Percentiles rank a stretch among this genome's conserved stretches.
phyloP scores from a whole-genome alignment of 2,797 vertebrate species.

The Cetoscarus ocellatus region DNA sequence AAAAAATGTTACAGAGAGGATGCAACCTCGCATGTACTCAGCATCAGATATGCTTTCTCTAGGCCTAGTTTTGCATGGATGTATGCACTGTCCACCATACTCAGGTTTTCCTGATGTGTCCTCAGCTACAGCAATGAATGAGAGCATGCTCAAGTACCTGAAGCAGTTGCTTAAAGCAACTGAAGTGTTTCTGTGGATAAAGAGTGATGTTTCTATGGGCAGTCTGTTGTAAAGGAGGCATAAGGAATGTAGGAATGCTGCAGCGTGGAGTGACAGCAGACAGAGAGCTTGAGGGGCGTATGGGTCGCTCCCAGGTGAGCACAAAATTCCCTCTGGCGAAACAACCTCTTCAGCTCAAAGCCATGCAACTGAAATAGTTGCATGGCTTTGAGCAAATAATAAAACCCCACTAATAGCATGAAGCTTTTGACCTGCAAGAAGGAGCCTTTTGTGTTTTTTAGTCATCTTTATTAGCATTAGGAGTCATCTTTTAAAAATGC shows the following conservation, averaged over 20 bases:
- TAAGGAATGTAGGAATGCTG: conserved; percentile 59
- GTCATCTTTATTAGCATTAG: not conserved
- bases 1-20: not conserved
- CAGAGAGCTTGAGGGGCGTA: conserved; percentile 7
- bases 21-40: not conserved
- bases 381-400: not conserved
- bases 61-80: not conserved
- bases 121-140: not conserved
- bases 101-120: not conserved
- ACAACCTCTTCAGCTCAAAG: conserved; percentile 1
- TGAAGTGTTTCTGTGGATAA: not conserved
- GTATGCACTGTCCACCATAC: not conserved
- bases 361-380: not conserved
- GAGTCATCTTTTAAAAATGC: not conserved
- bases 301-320: conserved; percentile 37
- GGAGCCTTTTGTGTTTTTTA: not conserved
- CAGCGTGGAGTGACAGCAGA: conserved; percentile 4
- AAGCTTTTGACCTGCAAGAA: not conserved
- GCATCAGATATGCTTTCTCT: not conserved
- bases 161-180: conserved; percentile 1
- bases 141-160: not conserved
- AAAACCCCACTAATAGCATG: not conserved
- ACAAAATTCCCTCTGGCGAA: not conserved
- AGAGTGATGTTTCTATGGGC: not conserved
- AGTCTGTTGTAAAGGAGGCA: conserved; percentile 2